phyloP scores from a whole-genome alignment of 2,113 vertebrate genomes.

The Maccullochella peelii region DNA sequence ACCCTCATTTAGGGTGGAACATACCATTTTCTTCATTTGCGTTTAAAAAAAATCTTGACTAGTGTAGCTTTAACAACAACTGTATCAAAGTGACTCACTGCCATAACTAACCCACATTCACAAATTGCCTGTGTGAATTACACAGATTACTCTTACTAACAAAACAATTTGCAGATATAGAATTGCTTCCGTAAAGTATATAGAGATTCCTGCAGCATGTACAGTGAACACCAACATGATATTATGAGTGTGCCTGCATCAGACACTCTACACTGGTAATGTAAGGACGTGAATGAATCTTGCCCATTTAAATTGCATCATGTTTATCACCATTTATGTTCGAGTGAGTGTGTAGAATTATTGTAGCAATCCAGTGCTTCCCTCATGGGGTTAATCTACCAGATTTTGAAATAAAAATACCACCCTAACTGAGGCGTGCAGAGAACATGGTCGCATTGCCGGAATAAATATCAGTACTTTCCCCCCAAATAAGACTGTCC shows the following conservation, averaged over 20 bases:
- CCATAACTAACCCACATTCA: slow-evolving; percentile 49
- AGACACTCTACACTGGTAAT: background rate
- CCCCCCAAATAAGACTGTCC: background rate
- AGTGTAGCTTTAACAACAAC: background rate
- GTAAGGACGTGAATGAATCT: background rate
- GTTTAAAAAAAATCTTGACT: background rate
- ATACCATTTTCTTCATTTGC: background rate
- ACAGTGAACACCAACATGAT: background rate
- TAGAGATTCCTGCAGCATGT: background rate
- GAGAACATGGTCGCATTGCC: background rate
- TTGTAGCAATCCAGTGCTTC: background rate
- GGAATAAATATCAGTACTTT: slow-evolving; percentile 2
- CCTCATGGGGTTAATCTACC: background rate
- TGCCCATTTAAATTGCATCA: background rate
- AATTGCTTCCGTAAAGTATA: background rate
- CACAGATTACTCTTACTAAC: too few relatives aligned
- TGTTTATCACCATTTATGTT: slow-evolving; percentile 29
- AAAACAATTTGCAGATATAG: background rate
- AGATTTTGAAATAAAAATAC: slow-evolving; percentile 2
- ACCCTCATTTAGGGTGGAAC: background rate
- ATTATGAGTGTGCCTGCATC: background rate
- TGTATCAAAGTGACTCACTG: slow-evolving; percentile 36
- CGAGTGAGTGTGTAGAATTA: background rate
- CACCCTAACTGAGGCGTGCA: background rate
- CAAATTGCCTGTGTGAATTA: background rate